Evolutionary conservation across 2,888 invertebrate species (phyloP), one percentile per base, ranked within the genome.

Genomic region (Cactoblastis cactorum): DNA sequence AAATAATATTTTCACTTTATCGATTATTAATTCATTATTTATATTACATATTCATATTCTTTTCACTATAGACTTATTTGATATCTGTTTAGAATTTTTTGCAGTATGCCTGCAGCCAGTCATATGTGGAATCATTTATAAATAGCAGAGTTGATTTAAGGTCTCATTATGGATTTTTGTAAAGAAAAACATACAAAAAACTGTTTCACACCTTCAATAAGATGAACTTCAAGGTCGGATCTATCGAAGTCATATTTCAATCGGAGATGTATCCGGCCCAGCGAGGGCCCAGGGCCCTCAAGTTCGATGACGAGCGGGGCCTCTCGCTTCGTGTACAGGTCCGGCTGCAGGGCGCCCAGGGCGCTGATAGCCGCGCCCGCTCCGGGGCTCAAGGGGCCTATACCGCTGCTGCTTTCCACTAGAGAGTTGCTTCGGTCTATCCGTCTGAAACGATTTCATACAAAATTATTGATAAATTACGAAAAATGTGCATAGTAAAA

Each of bases 171-270:
- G n/a, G n/a, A n/a, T n/a, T n/a, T n/a, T n/a, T n/a, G n/a, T n/a
- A n/a, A n/a, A n/a, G n/a, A n/a, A n/a, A n/a, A n/a, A n/a, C 5
- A 22, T 4, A 22, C 22, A 22, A 3, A 28, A n/a, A n/a, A n/a
- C n/a, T n/a, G n/a, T n/a, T n/a, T n/a, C 6, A 19, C 47, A 95
- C 96, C 96, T 93, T 97, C 97, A 80, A 97, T 97, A 60, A 97
- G 90, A 84, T 97, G 96, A n/a, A 97, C 95, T 60, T 96, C 94
- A 61, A 97, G 90, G 79, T 97, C 97, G 12, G 96, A 97, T 58
- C 95, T 92, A 77, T 97, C 95, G 71, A 96, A 96, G 83, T 97
- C 97, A 71, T 97, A 97, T 68, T 95, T 96, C 51, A 97, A 89
- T 49, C 96, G 91, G 62, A 97, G 91, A 73, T 97, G 97, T 57